These are phyloP conservation scores for Lathronympha strigana DNA, from an alignment of 2,888 invertebrate genomes.

Conservation along the genomic window DNA sequence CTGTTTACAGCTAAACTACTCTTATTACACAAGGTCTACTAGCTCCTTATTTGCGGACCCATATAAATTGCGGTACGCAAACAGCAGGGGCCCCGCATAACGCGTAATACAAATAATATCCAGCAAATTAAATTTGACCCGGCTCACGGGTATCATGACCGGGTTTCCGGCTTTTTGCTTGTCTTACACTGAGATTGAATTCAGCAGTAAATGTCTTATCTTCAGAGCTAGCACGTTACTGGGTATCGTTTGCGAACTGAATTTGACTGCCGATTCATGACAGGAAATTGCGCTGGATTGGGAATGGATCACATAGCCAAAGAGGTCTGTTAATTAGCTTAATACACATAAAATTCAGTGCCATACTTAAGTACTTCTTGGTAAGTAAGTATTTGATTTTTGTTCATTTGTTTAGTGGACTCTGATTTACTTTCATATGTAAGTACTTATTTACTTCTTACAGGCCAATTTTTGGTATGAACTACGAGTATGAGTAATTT, in stretches of 20 bases:
- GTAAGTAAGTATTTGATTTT: too few relatives aligned
- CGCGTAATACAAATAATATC: conserved; percentile 28
- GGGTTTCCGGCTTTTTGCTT: conserved; percentile 8
- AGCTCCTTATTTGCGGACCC: conserved; percentile 23
- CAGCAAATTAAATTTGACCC: conserved; percentile 30
- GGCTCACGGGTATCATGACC: neutral
- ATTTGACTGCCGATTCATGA: too few relatives aligned
- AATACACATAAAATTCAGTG: too few relatives aligned
- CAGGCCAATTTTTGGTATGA: too few relatives aligned
- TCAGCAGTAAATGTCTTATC: neutral
- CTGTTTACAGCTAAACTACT: neutral
- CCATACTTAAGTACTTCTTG: too few relatives aligned
- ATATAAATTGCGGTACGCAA: conserved; percentile 33
- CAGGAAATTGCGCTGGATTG: too few relatives aligned
- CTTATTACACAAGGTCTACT: neutral
- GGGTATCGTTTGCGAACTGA: neutral
- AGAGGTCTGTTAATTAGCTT: too few relatives aligned
- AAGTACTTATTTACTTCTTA: neutral
- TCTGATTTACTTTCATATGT: too few relatives aligned
- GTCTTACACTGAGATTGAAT: neutral
- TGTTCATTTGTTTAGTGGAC: too few relatives aligned
- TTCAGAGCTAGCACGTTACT: neutral
- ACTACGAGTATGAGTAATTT: too few relatives aligned
- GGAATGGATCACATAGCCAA: too few relatives aligned
- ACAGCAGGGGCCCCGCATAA: conserved; percentile 27